Evolutionary conservation across 2,113 vertebrate species (phyloP).

Genomic region (Chamaetylas fuelleborni): DNA sequence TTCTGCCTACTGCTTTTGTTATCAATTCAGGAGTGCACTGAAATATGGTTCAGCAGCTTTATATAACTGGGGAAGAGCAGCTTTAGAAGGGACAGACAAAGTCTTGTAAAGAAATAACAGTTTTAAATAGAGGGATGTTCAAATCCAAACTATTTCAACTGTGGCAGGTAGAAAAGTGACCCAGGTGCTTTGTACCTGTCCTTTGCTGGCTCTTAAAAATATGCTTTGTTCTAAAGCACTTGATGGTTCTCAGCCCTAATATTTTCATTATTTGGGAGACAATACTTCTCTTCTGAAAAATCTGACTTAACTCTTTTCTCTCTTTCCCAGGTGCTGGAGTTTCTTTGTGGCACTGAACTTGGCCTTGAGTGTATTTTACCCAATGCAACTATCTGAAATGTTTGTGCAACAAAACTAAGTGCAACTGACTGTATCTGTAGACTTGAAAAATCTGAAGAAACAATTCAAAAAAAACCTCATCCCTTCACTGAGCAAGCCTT

Average conservation of each 20-base stretch:
- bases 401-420: slow-evolving; percentile 9
- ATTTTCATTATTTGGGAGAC: not conserved
- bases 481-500: not conserved
- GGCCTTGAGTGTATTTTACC: not conserved
- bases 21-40: not conserved
- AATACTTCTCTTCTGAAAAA: not conserved
- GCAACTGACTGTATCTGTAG: slow-evolving; percentile 15
- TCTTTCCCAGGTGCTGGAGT: slow-evolving; percentile 39
- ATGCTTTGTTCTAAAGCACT: not conserved
- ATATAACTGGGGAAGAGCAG: not conserved
- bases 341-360: slow-evolving; percentile 32
- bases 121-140: not conserved
- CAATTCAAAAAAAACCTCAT: not conserved
- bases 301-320: not conserved
- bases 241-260: not conserved
- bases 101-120: not conserved
- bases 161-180: not conserved
- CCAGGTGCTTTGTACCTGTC: not conserved
- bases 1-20: not conserved
- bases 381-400: slow-evolving; percentile 15
- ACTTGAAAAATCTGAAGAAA: slow-evolving; percentile 32
- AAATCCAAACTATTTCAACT: not conserved
- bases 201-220: not conserved
- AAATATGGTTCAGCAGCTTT: not conserved
- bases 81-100: not conserved